These are phyloP conservation scores for Phragmatobia fuliginosa DNA, from an alignment of 2,888 invertebrate genomes.

Conservation along the genomic window DNA sequence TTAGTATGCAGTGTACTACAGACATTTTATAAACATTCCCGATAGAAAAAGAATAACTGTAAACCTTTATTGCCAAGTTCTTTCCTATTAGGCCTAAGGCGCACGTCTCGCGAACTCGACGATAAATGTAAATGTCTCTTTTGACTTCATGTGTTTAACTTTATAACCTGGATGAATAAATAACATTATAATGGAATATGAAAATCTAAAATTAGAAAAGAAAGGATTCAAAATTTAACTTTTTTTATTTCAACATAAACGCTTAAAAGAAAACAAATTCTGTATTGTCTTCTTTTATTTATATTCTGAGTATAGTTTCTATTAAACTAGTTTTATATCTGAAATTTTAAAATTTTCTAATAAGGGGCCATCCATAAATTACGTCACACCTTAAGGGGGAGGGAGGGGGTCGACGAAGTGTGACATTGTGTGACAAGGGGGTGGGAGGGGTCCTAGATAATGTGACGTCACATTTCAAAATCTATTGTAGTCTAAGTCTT, in stretches of 20 bases:
- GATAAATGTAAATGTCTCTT: conserved; percentile 1
- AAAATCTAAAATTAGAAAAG: neutral
- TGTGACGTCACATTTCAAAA: too few relatives aligned
- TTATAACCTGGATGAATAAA: neutral
- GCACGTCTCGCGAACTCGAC: neutral
- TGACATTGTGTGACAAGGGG: too few relatives aligned
- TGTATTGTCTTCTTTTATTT: neutral
- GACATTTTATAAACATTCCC: neutral
- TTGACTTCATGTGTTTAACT: neutral
- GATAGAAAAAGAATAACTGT: neutral
- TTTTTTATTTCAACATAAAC: neutral
- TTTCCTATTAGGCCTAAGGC: conserved; percentile 1
- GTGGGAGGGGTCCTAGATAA: too few relatives aligned
- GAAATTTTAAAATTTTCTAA: conserved; percentile 24
- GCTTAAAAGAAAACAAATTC: neutral
- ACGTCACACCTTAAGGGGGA: too few relatives aligned
- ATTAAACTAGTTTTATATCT: neutral
- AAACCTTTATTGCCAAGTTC: neutral
- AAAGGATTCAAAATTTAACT: neutral
- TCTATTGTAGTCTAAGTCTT: too few relatives aligned
- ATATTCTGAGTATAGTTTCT: neutral
- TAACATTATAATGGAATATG: neutral
- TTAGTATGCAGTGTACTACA: neutral
- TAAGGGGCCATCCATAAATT: too few relatives aligned
- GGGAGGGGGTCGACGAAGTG: too few relatives aligned